These are phyloP conservation scores for Orientallactaga sibirica DNA, from an alignment of 2,797 vertebrate species.

Conservation along the genomic window DNA sequence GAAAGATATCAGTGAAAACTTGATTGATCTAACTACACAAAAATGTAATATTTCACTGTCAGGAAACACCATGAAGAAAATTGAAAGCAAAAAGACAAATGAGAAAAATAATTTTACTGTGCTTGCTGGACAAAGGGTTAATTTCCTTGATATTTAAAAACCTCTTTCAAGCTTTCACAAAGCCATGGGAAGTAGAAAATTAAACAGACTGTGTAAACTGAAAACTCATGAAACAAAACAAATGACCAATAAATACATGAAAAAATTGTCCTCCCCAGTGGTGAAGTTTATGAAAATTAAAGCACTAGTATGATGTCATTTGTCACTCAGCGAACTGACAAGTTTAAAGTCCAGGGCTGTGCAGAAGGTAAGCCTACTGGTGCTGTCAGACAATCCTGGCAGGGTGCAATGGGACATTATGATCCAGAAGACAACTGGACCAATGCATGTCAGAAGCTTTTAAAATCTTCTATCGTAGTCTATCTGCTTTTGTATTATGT, in stretches of 20 bases:
- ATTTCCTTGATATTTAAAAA: slow-evolving; percentile 70
- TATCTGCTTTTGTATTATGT: background rate
- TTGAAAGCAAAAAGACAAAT: slow-evolving; percentile 70
- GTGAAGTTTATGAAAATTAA: slow-evolving; percentile 60
- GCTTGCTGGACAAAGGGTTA: slow-evolving; percentile 70
- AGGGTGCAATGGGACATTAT: background rate
- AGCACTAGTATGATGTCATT: slow-evolving; percentile 12
- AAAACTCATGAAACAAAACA: slow-evolving; percentile 60
- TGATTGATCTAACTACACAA: slow-evolving; percentile 68
- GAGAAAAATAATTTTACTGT: slow-evolving; percentile 69
- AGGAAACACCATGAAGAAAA: slow-evolving; percentile 71
- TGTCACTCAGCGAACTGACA: slow-evolving; percentile 34
- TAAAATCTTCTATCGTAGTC: background rate
- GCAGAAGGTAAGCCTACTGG: background rate
- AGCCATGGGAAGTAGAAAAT: slow-evolving; percentile 17
- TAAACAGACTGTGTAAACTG: background rate
- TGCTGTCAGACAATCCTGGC: background rate
- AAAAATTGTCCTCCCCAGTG: slow-evolving; percentile 17
- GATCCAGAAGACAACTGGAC: background rate
- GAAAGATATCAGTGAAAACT: slow-evolving; percentile 55
- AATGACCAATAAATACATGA: slow-evolving; percentile 51
- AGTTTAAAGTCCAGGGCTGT: background rate
- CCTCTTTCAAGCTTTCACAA: slow-evolving; percentile 40
- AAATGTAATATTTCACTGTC: slow-evolving; percentile 75
- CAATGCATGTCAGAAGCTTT: background rate